phyloP scores from a whole-genome alignment of 1,140 invertebrate genomes.

The Diachasma alloeum region DNA sequence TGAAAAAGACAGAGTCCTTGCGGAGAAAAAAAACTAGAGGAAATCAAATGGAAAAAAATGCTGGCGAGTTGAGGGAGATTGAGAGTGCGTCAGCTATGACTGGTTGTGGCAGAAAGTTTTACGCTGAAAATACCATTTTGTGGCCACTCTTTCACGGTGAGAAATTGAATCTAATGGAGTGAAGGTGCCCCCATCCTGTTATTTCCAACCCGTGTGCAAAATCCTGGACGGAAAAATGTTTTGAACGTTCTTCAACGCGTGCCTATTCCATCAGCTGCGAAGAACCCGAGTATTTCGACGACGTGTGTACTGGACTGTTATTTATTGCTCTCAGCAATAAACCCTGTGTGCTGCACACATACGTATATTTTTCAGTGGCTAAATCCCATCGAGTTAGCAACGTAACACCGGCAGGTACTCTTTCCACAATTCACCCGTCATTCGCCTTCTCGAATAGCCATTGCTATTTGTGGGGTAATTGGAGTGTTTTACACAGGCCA shows the following conservation, averaged over 20 bases:
- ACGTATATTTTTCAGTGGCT: constrained; percentile 17
- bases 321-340: constrained; percentile 17
- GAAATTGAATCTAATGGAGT: background rate
- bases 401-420: constrained; percentile 7
- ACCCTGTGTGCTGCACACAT: background rate
- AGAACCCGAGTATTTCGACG: background rate
- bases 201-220: background rate
- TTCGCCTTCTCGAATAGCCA: background rate
- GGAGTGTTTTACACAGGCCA: background rate
- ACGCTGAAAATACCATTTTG: constrained; percentile 1
- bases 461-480: background rate
- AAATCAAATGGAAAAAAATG: background rate
- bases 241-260: background rate
- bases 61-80: background rate
- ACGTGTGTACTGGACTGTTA: constrained; percentile 15
- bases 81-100: background rate
- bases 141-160: background rate
- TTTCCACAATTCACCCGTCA: background rate
- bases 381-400: background rate
- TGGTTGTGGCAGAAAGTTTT: background rate
- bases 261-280: background rate
- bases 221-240: constrained; percentile 1
- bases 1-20: background rate
- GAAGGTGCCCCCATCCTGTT: background rate
- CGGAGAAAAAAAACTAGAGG: background rate